phyloP scores from a whole-genome alignment of 1,140 invertebrate genomes.

The Drosophila orosa region DNA sequence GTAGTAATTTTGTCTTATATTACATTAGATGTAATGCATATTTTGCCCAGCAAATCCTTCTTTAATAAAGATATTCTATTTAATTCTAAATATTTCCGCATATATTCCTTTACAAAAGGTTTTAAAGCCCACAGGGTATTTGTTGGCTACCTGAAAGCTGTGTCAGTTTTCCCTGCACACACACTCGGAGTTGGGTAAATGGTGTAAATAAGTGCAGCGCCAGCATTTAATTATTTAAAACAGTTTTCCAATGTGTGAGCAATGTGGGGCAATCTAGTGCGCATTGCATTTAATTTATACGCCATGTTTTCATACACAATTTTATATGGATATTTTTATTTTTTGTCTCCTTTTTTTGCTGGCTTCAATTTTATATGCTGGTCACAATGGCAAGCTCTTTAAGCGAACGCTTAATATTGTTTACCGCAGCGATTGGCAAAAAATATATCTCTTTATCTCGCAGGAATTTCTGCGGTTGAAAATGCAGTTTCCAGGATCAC shows the following conservation, averaged over 20 bases:
- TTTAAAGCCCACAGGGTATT: slow-evolving; percentile 1
- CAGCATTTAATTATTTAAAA: slow-evolving; percentile 68
- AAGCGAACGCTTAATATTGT: slow-evolving; percentile 43
- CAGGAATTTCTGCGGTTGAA: slow-evolving; percentile 10
- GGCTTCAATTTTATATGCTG: slow-evolving; percentile 1
- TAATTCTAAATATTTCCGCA: neutral
- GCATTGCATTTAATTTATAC: slow-evolving; percentile 49
- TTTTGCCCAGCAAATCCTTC: too few species aligned
- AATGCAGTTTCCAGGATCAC: slow-evolving; percentile 5
- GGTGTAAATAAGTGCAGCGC: slow-evolving; percentile 39
- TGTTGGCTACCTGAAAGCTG: neutral
- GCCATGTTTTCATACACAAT: slow-evolving; percentile 23
- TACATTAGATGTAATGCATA: too few species aligned
- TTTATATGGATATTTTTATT: slow-evolving; percentile 21
- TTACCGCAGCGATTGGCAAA: slow-evolving; percentile 34
- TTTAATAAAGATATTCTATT: neutral
- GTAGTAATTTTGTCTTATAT: too few species aligned
- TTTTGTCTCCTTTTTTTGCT: slow-evolving; percentile 7
- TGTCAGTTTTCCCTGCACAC: neutral
- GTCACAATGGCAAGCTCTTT: too few species aligned
- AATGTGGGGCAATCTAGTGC: slow-evolving; percentile 32
- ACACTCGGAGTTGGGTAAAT: slow-evolving; percentile 22
- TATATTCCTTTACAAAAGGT: neutral
- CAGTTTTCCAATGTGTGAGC: slow-evolving; percentile 34
- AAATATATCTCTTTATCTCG: slow-evolving; percentile 42